A percentile compares a stretch with the other conserved stretches of the same genome.
phyloP scores from a whole-genome alignment of 2,797 vertebrate species.

The Parauchenoglanis ngamensis region DNA sequence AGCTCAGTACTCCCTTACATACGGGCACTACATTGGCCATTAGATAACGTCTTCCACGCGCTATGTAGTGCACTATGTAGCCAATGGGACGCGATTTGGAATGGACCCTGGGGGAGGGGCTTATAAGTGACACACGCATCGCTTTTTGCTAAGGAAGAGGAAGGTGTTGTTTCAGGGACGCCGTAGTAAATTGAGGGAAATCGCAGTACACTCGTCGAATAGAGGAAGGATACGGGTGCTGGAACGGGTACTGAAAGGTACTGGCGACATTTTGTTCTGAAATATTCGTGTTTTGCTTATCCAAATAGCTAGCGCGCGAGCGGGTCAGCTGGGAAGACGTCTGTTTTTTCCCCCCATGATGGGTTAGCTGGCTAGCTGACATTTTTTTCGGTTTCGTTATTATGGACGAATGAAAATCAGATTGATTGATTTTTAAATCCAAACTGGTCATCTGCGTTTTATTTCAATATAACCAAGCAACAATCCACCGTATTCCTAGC shows the following conservation, averaged over 20 bases:
- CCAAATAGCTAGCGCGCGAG: not conserved
- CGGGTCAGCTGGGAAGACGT: not conserved
- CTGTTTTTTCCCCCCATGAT: not conserved
- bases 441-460: not conserved
- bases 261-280: not conserved
- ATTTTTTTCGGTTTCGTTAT: not conserved
- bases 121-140: slow-evolving; percentile 37
- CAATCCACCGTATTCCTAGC: not conserved
- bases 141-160: slow-evolving; percentile 41
- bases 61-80: not conserved
- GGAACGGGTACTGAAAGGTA: slow-evolving; percentile 27
- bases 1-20: not conserved
- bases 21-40: not conserved
- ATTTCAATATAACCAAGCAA: not conserved
- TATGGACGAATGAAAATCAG: not conserved
- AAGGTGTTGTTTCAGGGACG: slow-evolving; percentile 21
- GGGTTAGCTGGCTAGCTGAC: not conserved
- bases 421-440: not conserved
- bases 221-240: not conserved
- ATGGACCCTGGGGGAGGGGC: not conserved
- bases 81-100: not conserved
- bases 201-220: not conserved
- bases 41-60: not conserved
- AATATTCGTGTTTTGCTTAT: not conserved
- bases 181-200: not conserved